Evolutionary conservation across 2,797 vertebrate genomes (phyloP).

Genomic region (Chaetodon trifasciatus): DNA sequence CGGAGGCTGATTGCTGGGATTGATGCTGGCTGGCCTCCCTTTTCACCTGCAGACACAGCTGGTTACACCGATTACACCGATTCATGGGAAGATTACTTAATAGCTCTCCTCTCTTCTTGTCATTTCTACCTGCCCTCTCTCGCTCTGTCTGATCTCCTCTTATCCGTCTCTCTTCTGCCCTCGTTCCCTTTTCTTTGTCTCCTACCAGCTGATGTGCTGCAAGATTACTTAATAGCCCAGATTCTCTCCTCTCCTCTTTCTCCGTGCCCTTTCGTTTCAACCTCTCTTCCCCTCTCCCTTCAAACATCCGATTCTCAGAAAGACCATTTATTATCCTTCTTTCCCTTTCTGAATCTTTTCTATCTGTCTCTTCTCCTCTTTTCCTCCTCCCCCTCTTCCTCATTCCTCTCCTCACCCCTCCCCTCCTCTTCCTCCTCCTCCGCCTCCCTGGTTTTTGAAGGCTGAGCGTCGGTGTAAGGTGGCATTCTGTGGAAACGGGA

Average conservation of each 20-base stretch:
- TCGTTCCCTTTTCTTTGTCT: conserved; percentile 65
- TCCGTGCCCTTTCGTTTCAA: conserved; percentile 54
- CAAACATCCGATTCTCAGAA: conserved; percentile 53
- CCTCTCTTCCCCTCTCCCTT: conserved; percentile 63
- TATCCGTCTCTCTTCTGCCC: conserved; percentile 52
- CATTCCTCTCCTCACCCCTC: conserved; percentile 66
- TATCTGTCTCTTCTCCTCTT: conserved; percentile 47
- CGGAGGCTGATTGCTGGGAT: conserved; percentile 79
- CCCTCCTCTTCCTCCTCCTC: conserved; percentile 65
- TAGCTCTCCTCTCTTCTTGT: conserved; percentile 72
- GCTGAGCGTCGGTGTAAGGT: conserved; percentile 22
- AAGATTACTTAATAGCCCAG: conserved; percentile 69
- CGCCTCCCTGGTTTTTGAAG: conserved; percentile 54
- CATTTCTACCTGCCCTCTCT: conserved; percentile 72
- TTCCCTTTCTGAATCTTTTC: conserved; percentile 53
- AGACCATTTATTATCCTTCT: conserved; percentile 47
- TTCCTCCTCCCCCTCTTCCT: conserved; percentile 70
- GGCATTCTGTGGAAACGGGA: conserved; percentile 59
- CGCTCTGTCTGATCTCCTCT: conserved; percentile 69
- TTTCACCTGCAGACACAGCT: conserved; percentile 82
- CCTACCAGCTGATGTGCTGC: conserved; percentile 59
- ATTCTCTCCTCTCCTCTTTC: conserved; percentile 66
- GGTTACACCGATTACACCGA: conserved; percentile 81
- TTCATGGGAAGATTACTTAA: conserved; percentile 82
- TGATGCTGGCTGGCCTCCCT: conserved; percentile 72